These are phyloP conservation scores for Sebastiscus tertius DNA, from an alignment of 2,797 vertebrate genomes.

Conservation along the genomic window DNA sequence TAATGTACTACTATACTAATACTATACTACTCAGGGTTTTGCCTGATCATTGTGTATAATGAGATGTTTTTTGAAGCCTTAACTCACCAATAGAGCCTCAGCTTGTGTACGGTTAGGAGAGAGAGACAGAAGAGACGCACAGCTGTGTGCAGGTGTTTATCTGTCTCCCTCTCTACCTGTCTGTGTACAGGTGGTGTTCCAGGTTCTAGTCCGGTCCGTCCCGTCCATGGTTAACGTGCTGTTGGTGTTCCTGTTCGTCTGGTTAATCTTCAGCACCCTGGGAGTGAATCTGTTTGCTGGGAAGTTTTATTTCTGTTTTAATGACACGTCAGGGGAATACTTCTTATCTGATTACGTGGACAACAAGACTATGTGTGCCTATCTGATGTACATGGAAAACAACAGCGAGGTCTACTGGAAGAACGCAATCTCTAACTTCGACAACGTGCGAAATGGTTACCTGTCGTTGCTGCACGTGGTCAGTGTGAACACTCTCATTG, in stretches of 20 bases:
- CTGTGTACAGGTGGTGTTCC: constrained; percentile 51
- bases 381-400: constrained; percentile 32
- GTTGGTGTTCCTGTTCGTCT: constrained; percentile 89
- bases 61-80: no score
- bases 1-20: no score
- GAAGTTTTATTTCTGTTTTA: constrained; percentile 87
- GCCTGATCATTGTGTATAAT: no score
- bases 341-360: constrained; percentile 65
- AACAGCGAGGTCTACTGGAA: constrained; percentile 81
- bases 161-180: neutral
- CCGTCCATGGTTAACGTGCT: constrained; percentile 88
- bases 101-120: no score
- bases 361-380: constrained; percentile 84
- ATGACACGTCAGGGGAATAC: constrained; percentile 77
- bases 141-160: neutral
- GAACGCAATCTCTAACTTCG: constrained; percentile 86
- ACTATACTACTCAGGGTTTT: no score
- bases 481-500: constrained; percentile 52
- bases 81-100: no score
- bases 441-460: constrained; percentile 88
- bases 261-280: constrained; percentile 91
- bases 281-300: constrained; percentile 92
- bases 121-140: no score
- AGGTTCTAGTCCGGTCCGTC: constrained; percentile 82
- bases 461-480: constrained; percentile 92